Conservation (phyloP, 1,140 invertebrate genomes). For the Manduca sexta region DNA sequence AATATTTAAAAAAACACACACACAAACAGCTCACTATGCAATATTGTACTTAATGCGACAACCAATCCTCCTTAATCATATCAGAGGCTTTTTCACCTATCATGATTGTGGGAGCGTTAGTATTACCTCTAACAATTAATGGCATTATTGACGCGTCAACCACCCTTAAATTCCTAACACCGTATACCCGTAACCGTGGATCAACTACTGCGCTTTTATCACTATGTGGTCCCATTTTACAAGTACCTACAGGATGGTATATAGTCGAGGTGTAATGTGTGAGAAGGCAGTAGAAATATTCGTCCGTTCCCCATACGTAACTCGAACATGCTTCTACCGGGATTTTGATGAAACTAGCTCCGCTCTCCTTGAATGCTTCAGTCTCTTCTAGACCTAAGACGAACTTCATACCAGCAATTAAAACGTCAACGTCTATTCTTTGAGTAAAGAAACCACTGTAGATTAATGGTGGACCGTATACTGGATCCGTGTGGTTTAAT, state of each 20-base stretch:
- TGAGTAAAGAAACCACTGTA: constrained; percentile 84
- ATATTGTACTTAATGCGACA: no score
- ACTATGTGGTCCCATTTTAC: constrained; percentile 85
- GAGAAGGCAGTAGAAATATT: constrained; percentile 80
- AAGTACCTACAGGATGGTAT: constrained; percentile 86
- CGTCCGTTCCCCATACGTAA: constrained; percentile 75
- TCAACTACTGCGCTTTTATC: constrained; percentile 83
- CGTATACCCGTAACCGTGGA: constrained; percentile 79
- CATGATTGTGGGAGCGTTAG: constrained; percentile 77
- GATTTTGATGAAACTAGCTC: constrained; percentile 73
- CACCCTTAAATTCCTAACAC: constrained; percentile 80
- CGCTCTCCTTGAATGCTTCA: constrained; percentile 73
- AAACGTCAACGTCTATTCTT: constrained; percentile 76
- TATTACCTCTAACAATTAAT: constrained; percentile 75
- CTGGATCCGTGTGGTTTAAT: constrained; percentile 79
- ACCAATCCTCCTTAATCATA: constrained; percentile 76
- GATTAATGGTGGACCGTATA: constrained; percentile 83
- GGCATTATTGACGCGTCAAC: constrained; percentile 85
- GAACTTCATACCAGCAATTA: constrained; percentile 75
- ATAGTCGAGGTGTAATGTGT: constrained; percentile 81
- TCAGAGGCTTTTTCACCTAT: constrained; percentile 77
- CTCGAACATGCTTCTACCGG: constrained; percentile 77
- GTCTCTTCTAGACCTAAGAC: constrained; percentile 75
- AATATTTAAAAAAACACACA: no score
- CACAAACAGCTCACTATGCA: no score